Evolutionary conservation across 2,113 vertebrate species (phyloP).

Genomic region (Athene noctua): DNA sequence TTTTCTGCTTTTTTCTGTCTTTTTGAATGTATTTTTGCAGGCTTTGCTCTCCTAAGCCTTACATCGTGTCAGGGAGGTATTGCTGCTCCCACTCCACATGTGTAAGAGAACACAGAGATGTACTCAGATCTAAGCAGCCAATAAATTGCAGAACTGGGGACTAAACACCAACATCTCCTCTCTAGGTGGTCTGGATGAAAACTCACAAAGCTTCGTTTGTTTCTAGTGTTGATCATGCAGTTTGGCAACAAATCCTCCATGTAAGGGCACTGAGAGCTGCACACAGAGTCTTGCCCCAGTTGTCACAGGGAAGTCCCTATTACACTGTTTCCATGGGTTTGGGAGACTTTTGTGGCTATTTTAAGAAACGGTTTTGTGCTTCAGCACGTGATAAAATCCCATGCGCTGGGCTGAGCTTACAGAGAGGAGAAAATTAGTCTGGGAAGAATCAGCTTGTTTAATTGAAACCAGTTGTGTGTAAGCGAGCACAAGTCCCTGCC

Average conservation of each 20-base stretch:
- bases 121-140: background rate
- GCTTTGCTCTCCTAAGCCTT: background rate
- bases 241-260: background rate
- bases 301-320: background rate
- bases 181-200: background rate
- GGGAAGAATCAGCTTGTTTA: background rate
- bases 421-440: background rate
- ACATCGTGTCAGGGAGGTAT: fast-evolving
- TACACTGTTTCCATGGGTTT: background rate
- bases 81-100: fast-evolving
- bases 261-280: background rate
- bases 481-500: background rate
- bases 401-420: background rate
- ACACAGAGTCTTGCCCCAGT: fast-evolving
- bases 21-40: background rate
- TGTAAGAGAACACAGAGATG: background rate
- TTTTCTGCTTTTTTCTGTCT: background rate
- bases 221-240: background rate
- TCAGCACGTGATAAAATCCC: background rate
- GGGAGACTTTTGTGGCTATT: background rate
- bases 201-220: background rate
- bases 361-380: background rate
- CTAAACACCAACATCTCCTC: background rate
- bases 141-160: background rate
- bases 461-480: fast-evolving